A percentile compares a stretch with the other conserved stretches of the same genome.
These are phyloP conservation scores for Geophilus truncorum DNA, from an alignment of 2,888 invertebrate genomes.

Conservation along the genomic window DNA sequence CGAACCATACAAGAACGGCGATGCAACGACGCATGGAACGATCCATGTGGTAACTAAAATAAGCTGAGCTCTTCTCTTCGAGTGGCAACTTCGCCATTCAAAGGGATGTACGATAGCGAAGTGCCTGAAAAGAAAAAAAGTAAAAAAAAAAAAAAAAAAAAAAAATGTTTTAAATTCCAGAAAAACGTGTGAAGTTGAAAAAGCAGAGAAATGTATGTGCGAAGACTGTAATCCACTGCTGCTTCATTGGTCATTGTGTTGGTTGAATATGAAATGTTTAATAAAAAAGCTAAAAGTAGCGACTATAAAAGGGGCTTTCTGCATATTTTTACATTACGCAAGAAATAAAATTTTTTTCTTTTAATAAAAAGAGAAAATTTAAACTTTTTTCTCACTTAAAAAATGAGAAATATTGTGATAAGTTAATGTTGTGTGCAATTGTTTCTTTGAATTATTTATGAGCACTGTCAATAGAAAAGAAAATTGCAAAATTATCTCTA, in stretches of 20 bases:
- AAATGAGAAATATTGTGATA: not conserved
- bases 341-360: not conserved
- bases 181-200: too few species aligned
- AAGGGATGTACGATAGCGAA: conserved; percentile 52
- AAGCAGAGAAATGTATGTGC: too few species aligned
- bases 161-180: not conserved
- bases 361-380: not conserved
- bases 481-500: not conserved
- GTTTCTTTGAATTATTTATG: not conserved
- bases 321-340: not conserved
- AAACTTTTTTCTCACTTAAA: not conserved
- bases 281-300: not conserved
- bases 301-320: not conserved
- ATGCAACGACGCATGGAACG: conserved; percentile 45
- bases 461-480: not conserved
- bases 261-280: not conserved
- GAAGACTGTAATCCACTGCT: too few species aligned
- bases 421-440: not conserved
- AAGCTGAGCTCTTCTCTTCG: conserved; percentile 46
- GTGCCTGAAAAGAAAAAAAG: conserved; percentile 45
- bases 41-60: conserved; percentile 50
- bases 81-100: conserved; percentile 47
- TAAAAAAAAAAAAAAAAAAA: not conserved
- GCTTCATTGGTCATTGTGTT: too few species aligned
- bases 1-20: conserved; percentile 43